Evolutionary conservation across 2,888 invertebrate genomes (phyloP).

Genomic region (Molanna angustata): DNA sequence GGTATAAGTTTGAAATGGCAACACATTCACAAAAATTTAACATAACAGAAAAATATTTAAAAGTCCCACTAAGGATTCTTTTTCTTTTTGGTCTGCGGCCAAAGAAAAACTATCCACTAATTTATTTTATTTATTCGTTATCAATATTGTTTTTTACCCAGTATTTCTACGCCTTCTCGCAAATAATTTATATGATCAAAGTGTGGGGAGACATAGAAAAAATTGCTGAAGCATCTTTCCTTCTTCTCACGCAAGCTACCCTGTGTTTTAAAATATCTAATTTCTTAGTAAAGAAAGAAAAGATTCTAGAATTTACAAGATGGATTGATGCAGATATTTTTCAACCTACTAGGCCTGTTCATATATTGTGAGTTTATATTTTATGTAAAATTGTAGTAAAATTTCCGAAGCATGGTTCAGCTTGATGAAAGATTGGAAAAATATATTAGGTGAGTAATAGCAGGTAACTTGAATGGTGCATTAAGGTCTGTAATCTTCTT

Average conservation of each 20-base stretch:
- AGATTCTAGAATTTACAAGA: slow-evolving; percentile 8
- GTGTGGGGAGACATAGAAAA: slow-evolving; percentile 28
- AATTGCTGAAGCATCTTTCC: slow-evolving; percentile 28
- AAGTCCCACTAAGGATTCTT: slow-evolving; percentile 20
- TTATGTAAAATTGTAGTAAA: no score
- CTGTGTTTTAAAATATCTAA: slow-evolving; percentile 24
- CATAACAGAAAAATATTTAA: slow-evolving; percentile 19
- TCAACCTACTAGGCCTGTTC: slow-evolving; percentile 2
- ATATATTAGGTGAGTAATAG: no score
- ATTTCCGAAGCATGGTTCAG: no score
- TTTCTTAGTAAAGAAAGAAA: slow-evolving; percentile 13
- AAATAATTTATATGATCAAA: slow-evolving; percentile 27
- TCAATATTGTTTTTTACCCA: slow-evolving; percentile 22
- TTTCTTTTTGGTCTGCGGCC: slow-evolving; percentile 25
- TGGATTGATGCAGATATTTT: slow-evolving; percentile 19
- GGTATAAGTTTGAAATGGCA: no score
- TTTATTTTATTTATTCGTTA: slow-evolving; percentile 17
- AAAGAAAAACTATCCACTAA: slow-evolving; percentile 2
- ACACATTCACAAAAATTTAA: no score
- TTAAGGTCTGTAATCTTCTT: no score
- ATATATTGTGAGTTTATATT: slow-evolving; percentile 12
- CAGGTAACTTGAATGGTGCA: no score
- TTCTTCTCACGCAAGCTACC: slow-evolving; percentile 28
- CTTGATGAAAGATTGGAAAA: no score
- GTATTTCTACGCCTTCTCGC: slow-evolving; percentile 25